Percentiles rank a stretch among this genome's conserved stretches.
phyloP scores from a whole-genome alignment of 2,797 vertebrate species.

The Telmatherina bonti region DNA sequence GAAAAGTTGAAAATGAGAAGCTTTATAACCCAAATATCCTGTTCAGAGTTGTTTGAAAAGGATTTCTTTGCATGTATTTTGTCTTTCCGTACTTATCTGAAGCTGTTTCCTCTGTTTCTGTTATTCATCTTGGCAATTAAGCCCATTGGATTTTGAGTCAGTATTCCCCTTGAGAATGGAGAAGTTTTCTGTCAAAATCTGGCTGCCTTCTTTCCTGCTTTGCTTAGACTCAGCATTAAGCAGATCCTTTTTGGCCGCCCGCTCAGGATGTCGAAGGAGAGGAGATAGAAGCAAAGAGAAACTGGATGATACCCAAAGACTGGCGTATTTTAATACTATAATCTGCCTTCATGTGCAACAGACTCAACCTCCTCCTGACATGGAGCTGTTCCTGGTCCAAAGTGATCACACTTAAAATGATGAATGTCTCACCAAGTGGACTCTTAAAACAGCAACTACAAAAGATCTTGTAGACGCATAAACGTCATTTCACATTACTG shows the following conservation, averaged over 20 bases:
- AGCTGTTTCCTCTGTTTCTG: slow-evolving; percentile 42
- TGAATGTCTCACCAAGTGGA: slow-evolving; percentile 34
- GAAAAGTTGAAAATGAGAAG: slow-evolving; percentile 26
- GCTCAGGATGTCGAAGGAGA: slow-evolving; percentile 66
- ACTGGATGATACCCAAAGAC: slow-evolving; percentile 54
- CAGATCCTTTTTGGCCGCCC: slow-evolving; percentile 64
- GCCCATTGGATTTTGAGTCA: slow-evolving; percentile 49
- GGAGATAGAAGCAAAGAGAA: slow-evolving; percentile 36
- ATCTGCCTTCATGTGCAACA: slow-evolving; percentile 46
- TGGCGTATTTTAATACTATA: slow-evolving; percentile 54
- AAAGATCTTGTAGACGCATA: slow-evolving; percentile 2
- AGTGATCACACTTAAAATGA: slow-evolving; percentile 20
- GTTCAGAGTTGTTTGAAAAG: slow-evolving; percentile 24
- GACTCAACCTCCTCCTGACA: slow-evolving; percentile 45
- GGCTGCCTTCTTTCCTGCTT: slow-evolving; percentile 51
- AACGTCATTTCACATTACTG: slow-evolving; percentile 21
- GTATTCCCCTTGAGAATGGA: slow-evolving; percentile 50
- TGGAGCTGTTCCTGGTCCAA: slow-evolving; percentile 2
- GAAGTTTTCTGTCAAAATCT: slow-evolving; percentile 58
- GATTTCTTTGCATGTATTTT: slow-evolving; percentile 20
- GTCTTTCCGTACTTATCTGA: slow-evolving; percentile 33
- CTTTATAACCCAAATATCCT: slow-evolving; percentile 20
- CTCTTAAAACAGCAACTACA: slow-evolving; percentile 3
- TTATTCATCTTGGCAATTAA: slow-evolving; percentile 65
- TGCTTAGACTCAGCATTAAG: slow-evolving; percentile 64